Base-by-base conservation (phyloP, 2,113 vertebrate species). In the Cinclus mexicanus region DNA sequence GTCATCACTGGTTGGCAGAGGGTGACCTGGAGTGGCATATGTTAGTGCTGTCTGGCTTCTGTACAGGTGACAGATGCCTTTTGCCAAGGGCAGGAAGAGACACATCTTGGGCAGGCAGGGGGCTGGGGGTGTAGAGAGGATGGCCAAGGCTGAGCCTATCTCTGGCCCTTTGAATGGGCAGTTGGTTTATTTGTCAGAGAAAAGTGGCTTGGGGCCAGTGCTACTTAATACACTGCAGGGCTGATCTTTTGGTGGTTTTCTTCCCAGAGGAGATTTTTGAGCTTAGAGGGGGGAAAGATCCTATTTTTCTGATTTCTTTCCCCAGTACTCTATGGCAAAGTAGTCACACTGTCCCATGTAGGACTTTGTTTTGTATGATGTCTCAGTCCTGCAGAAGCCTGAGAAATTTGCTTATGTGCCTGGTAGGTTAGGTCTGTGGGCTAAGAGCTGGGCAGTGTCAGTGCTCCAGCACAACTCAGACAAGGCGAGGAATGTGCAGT, bases 31-130 rank as follows among this genome's bases (percentile, higher is more conserved):
- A 57, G 42, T 35, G 50, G 67, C 94, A 81, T 83, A 79, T 87
- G 91, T 83, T 91, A 76, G 63, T 89, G 93, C 67, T 93, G 22
- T 18, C 83, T 95, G 94, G 90, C 92, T 91, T 10, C 9, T 6
- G 41, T 49, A 29, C 64, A 87, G 83, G 91, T 96, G 93, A 68
- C 94, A 96, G 95, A 93, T 96, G 94, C 72, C 94, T 87, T 87
- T 91, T 84, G 39, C 89, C 94, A 76, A 83, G 86, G 87, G 89
- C 70, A 95, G 92, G 89, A 89, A 78, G 88, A 90, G 60, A 64
- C 33, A 53, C 52, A 89, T 55, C 87, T 75, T 78, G 72, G 53
- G 52, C 75, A 83, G 71, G 84, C 26, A 9, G 39, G 53, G 33
- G 44, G n/a, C 46, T 8, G 4, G 52, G 83, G 13, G 1, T 31